Conservation (phyloP, 1,140 invertebrate genomes). For the Aricia agestis region DNA sequence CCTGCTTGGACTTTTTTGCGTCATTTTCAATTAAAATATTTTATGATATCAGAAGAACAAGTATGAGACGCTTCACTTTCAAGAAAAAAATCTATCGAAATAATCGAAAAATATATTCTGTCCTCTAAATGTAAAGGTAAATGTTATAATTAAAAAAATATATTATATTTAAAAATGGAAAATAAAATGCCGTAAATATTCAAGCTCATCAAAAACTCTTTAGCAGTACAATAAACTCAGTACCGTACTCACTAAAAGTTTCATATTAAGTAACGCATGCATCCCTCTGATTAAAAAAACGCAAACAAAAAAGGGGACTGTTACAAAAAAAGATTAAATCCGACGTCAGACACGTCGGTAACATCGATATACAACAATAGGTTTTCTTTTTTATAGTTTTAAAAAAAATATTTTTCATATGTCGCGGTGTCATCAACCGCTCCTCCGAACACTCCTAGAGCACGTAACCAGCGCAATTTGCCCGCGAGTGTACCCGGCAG, state of each 20-base stretch:
- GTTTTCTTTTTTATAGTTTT: neutral
- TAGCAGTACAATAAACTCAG: neutral
- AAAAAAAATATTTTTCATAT: conserved; percentile 9
- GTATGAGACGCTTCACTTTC: too few relatives aligned
- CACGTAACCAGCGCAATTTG: conserved; percentile 29
- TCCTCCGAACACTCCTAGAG: conserved; percentile 21
- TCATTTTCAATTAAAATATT: too few relatives aligned
- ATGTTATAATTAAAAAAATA: too few relatives aligned
- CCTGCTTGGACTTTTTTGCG: too few relatives aligned
- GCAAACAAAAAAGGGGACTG: neutral
- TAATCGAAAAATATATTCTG: too few relatives aligned
- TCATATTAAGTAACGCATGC: neutral
- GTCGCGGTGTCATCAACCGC: conserved; percentile 17
- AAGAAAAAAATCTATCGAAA: too few relatives aligned
- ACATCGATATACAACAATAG: conserved; percentile 7
- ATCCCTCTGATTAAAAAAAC: conserved; percentile 2
- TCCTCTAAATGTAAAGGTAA: too few relatives aligned
- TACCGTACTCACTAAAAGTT: neutral
- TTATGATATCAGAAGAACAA: too few relatives aligned
- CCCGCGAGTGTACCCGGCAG: conserved; percentile 18
- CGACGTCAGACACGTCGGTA: conserved; percentile 4
- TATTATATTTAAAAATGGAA: neutral
- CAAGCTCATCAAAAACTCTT: neutral
- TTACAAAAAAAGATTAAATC: conserved; percentile 10
- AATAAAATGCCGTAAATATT: neutral